Evolutionary conservation across 2,113 vertebrate genomes (phyloP).

Genomic region (Tinamus guttatus): DNA sequence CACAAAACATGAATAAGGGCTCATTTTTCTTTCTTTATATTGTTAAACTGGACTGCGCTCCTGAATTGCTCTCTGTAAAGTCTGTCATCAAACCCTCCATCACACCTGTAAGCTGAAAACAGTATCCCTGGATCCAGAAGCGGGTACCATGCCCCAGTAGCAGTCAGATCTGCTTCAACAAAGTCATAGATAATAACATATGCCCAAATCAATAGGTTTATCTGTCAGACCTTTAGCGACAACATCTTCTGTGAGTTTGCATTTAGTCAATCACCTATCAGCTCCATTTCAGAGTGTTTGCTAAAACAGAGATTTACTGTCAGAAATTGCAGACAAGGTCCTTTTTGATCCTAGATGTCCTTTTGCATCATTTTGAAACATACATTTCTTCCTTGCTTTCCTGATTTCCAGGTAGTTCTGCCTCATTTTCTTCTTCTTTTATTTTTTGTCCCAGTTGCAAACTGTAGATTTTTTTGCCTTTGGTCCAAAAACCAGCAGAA

Average conservation of each 20-base stretch:
- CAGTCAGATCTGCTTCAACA: background rate
- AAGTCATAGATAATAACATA: background rate
- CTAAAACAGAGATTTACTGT: background rate
- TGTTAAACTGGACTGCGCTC: background rate
- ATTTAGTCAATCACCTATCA: background rate
- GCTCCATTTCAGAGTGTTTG: background rate
- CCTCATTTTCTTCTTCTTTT: background rate
- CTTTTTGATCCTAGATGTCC: background rate
- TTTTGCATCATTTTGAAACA: background rate
- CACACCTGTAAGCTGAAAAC: background rate
- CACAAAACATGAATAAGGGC: background rate
- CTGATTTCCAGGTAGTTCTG: background rate
- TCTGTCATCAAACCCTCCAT: background rate
- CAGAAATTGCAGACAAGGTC: background rate
- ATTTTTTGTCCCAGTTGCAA: background rate
- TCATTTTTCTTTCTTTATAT: background rate
- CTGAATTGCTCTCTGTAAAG: background rate
- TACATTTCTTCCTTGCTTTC: background rate
- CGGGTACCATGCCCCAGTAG: background rate
- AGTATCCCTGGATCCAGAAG: background rate
- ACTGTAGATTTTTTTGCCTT: background rate
- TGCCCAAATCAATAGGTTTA: background rate
- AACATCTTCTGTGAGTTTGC: background rate
- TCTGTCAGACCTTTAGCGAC: background rate
- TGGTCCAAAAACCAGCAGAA: background rate